Conservation (phyloP, 92 coral and sea anemone species). For the Bergia puertoricense region DNA sequence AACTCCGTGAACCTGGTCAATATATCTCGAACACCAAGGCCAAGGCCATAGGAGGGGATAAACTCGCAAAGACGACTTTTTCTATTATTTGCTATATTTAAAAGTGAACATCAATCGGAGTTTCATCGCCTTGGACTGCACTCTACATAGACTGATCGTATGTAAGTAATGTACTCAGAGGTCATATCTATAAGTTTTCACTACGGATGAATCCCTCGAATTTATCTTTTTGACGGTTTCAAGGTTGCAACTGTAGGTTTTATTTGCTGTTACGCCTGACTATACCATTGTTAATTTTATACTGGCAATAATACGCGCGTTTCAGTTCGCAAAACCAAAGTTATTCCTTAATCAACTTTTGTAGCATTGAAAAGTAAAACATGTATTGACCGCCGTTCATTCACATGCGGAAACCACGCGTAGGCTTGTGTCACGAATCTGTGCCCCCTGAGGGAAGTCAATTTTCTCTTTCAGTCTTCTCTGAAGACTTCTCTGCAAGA, state of each 20-base stretch:
- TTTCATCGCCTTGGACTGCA: neutral
- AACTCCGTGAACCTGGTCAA: neutral
- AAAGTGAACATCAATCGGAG: neutral
- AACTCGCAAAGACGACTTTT: neutral
- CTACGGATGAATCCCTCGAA: neutral
- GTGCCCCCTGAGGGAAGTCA: neutral
- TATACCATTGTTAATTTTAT: neutral
- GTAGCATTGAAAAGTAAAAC: neutral
- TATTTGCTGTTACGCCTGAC: neutral
- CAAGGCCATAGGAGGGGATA: neutral
- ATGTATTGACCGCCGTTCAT: neutral
- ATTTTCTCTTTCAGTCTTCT: neutral
- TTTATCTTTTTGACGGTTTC: neutral
- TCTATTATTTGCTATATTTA: neutral
- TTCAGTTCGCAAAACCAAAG: neutral
- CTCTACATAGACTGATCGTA: too few species aligned
- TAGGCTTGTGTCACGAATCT: neutral
- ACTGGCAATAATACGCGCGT: neutral
- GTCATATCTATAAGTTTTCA: neutral
- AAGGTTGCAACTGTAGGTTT: too few species aligned
- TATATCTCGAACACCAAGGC: neutral
- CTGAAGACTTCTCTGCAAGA: neutral
- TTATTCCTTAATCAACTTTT: neutral
- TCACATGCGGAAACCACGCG: too few species aligned
- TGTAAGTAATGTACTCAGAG: too few species aligned